Evolutionary conservation across 2,113 vertebrate genomes (phyloP), one percentile per base, ranked within the genome.

Genomic region (Oceanodroma tethys): DNA sequence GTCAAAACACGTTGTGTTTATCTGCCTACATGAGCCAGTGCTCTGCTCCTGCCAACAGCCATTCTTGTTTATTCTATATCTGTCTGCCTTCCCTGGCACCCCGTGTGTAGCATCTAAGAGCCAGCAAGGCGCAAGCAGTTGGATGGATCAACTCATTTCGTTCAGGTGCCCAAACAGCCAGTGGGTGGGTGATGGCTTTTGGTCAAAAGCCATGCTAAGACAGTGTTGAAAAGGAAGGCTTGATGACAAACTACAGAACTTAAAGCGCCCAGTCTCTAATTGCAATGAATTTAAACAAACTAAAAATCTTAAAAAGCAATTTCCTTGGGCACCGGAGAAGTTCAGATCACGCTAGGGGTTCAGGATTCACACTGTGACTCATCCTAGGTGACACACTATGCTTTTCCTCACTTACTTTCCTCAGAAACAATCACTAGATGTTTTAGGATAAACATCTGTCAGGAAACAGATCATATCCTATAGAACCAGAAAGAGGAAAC

Each of bases 391-490:
- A 81, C 32, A 80, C 0, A 0, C 47, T 83, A 34, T 78, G 38
- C 32, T 74, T 68, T 65, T 92, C 63, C 78, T 88, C 75, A 52
- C 82, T 94, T 70, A 36, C 22, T 93, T 95, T 79, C 34, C 65
- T 91, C 76, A 94, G 26, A 85, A 96, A 94, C 42, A 71, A 92
- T 43, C 45, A 36, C 62, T 94, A 92, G 72, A 70, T 85, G 63
- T 66, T 97, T 93, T 74, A 86, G 63, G 84, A 88, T 90, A 97
- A 97, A 90, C 86, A 96, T 94, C 85, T 96, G 96, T 81, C 91
- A 96, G 95, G 94, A 97, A 97, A 87, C 38, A 80, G 73, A 94
- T 93, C 84, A 96, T 90, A 94, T 94, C 96, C 94, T 96, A 97
- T 71, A 96, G 94, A 62, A 97, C 96, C 81, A 94, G 86, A 74